phyloP scores from a whole-genome alignment of 2,113 vertebrate genomes.

The Pluvialis apricaria region DNA sequence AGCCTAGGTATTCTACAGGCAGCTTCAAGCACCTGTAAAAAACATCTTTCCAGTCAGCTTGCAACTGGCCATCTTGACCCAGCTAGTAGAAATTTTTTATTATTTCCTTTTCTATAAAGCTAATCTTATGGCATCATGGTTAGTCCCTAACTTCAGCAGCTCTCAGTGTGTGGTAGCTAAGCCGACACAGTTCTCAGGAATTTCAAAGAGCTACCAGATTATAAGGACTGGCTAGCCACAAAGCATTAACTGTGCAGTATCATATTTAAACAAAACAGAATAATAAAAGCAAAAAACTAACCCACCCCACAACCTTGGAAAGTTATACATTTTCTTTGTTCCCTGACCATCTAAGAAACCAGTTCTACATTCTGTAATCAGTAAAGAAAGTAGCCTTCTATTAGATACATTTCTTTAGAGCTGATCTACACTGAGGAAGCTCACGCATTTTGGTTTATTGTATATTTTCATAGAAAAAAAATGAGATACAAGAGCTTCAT shows the following conservation, averaged over 20 bases:
- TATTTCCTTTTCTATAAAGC: neutral
- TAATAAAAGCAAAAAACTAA: neutral
- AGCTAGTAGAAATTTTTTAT: neutral
- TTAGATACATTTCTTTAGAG: neutral
- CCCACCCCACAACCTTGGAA: neutral
- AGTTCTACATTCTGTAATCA: neutral
- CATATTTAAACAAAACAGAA: neutral
- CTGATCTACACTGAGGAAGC: neutral
- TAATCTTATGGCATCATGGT: neutral
- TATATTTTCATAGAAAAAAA: neutral
- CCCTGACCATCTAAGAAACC: neutral
- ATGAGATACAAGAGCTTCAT: neutral
- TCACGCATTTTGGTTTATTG: neutral
- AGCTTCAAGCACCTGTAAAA: neutral
- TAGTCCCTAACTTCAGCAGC: neutral
- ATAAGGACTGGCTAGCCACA: neutral
- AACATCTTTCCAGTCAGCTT: neutral
- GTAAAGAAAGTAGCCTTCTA: neutral
- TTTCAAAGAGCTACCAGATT: neutral
- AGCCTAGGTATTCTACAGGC: neutral
- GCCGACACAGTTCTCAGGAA: neutral
- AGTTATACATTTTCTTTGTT: neutral
- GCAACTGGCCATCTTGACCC: neutral
- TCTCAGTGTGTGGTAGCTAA: neutral
- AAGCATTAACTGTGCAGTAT: neutral